A percentile compares a stretch with the other conserved stretches of the same genome.
Evolutionary conservation across 1,140 invertebrate genomes (phyloP).

Genomic region (Aradophagus sp.): DNA sequence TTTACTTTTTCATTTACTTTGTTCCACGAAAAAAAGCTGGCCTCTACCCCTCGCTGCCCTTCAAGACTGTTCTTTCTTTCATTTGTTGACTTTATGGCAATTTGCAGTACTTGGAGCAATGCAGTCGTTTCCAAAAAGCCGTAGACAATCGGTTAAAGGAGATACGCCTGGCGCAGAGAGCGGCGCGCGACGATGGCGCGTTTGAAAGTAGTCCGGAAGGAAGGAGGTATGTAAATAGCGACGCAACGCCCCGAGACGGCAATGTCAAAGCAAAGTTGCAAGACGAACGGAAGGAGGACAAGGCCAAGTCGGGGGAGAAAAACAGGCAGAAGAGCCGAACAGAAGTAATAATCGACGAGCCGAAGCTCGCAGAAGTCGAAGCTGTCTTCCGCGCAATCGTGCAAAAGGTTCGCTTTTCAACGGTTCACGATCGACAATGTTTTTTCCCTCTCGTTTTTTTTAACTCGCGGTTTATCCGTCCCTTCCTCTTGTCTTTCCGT

Average conservation of each 20-base stretch:
- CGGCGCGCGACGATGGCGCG: not conserved
- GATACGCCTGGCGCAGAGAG: slow-evolving; percentile 43
- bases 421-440: no score
- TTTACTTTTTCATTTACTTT: no score
- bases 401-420: slow-evolving; percentile 50
- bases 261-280: slow-evolving; percentile 12
- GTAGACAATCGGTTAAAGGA: slow-evolving; percentile 64
- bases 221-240: slow-evolving; percentile 28
- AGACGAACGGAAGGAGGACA: slow-evolving; percentile 33
- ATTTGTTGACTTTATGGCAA: no score
- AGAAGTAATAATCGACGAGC: slow-evolving; percentile 28
- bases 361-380: slow-evolving; percentile 47
- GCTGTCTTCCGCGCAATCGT: slow-evolving; percentile 54
- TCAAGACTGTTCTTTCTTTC: no score
- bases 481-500: no score
- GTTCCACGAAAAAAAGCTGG: no score
- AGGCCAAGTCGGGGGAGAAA: slow-evolving; percentile 28
- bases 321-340: slow-evolving; percentile 24
- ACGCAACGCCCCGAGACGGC: slow-evolving; percentile 7
- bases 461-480: no score
- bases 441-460: no score
- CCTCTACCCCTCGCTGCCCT: no score
- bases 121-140: slow-evolving; percentile 62
- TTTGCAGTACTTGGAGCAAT: slow-evolving; percentile 64
- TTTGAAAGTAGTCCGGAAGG: slow-evolving; percentile 21